These are phyloP conservation scores for Drosophila tani DNA, from an alignment of 1,140 invertebrate species.

Conservation along the genomic window DNA sequence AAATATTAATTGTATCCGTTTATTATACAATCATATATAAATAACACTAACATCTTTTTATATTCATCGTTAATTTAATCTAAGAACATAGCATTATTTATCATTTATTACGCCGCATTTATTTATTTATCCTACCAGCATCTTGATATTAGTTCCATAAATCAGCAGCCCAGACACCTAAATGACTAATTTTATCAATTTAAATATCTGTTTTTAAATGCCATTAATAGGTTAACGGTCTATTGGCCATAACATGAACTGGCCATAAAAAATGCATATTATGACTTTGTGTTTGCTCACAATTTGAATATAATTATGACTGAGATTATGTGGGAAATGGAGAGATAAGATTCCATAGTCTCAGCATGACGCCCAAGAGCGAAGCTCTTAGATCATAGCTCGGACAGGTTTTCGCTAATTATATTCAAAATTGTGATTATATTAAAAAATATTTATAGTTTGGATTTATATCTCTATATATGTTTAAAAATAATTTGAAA, in stretches of 20 bases:
- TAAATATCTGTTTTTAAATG: conserved; percentile 27
- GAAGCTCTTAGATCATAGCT: conserved; percentile 1
- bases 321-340: conserved; percentile 12
- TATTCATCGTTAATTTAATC: not conserved
- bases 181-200: conserved; percentile 26
- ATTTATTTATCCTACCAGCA: conserved; percentile 11
- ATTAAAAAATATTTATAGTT: not conserved
- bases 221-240: conserved; percentile 23
- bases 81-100: not conserved
- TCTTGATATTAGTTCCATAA: conserved; percentile 26
- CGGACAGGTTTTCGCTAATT: conserved; percentile 15
- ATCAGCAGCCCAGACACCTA: conserved; percentile 22
- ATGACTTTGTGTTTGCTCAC: conserved; percentile 26
- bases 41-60: not conserved
- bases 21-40: too few species aligned
- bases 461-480: not conserved
- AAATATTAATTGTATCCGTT: too few species aligned
- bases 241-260: conserved; percentile 28
- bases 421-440: conserved; percentile 2
- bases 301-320: conserved; percentile 42
- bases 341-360: conserved; percentile 5
- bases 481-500: not conserved
- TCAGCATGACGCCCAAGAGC: conserved; percentile 1
- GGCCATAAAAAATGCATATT: conserved; percentile 33
- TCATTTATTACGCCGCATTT: conserved; percentile 14